phyloP scores from a whole-genome alignment of 2,113 vertebrate genomes.

The Epinephelus moara region DNA sequence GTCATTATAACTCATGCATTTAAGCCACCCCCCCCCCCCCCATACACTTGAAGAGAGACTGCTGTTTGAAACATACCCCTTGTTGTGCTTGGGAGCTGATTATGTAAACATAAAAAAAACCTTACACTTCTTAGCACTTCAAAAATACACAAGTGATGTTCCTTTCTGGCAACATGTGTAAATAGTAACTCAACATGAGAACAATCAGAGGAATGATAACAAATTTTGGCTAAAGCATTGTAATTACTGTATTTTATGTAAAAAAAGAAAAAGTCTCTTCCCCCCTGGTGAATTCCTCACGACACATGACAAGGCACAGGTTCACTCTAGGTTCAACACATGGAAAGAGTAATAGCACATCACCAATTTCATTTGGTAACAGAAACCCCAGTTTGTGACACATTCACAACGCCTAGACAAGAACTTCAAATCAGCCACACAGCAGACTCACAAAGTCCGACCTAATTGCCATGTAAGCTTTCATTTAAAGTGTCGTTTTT shows the following conservation, averaged over 20 bases:
- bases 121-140: constrained; percentile 69
- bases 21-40: not conserved
- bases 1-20: constrained; percentile 70
- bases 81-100: constrained; percentile 50
- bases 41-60: constrained; percentile 57
- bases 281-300: constrained; percentile 34
- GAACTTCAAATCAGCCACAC: constrained; percentile 5
- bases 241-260: constrained; percentile 80
- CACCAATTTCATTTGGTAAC: constrained; percentile 20
- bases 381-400: constrained; percentile 25
- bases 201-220: constrained; percentile 67
- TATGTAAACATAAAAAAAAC: constrained; percentile 37
- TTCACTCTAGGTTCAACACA: constrained; percentile 43
- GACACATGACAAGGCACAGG: constrained; percentile 55
- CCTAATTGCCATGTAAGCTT: not conserved
- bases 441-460: constrained; percentile 6
- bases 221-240: constrained; percentile 68
- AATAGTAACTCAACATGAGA: constrained; percentile 69
- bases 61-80: constrained; percentile 45
- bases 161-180: constrained; percentile 69
- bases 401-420: constrained; percentile 3
- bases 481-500: not conserved
- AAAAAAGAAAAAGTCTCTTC: constrained; percentile 33
- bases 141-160: constrained; percentile 61
- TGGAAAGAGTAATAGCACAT: constrained; percentile 66